Percentiles rank a stretch among this genome's conserved stretches.
phyloP scores from a whole-genome alignment of 1,140 invertebrate species.

The Aphelenchoides fujianensis region DNA sequence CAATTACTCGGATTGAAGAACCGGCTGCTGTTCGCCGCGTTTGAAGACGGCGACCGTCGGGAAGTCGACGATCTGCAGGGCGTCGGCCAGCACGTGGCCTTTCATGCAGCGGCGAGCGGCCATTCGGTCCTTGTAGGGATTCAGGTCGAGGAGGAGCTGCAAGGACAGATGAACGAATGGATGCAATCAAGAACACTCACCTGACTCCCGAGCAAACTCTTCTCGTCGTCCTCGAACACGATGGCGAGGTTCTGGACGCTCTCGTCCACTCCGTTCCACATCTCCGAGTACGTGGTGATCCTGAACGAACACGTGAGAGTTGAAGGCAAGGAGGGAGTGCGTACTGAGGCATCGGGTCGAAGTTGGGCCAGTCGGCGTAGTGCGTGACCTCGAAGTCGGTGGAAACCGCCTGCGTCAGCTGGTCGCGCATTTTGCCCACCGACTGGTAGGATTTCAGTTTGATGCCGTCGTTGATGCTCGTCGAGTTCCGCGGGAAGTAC shows the following conservation, averaged over 20 bases:
- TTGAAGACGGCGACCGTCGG: constrained; percentile 58
- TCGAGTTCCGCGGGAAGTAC: constrained; percentile 60
- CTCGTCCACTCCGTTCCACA: constrained; percentile 50
- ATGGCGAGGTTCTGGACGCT: constrained; percentile 49
- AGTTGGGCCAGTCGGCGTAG: constrained; percentile 58
- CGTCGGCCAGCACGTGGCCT: constrained; percentile 46
- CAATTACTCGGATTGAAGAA: constrained; percentile 53
- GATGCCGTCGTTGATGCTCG: constrained; percentile 34
- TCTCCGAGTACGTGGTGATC: constrained; percentile 51
- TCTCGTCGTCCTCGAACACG: constrained; percentile 50
- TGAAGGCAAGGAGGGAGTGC: neutral
- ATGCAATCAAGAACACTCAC: neutral
- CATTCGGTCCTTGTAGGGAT: constrained; percentile 42
- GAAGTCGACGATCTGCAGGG: constrained; percentile 53
- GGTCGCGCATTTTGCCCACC: constrained; percentile 58
- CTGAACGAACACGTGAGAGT: constrained; percentile 39
- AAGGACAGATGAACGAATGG: constrained; percentile 21
- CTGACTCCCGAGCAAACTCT: constrained; percentile 38
- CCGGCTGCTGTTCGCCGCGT: constrained; percentile 52
- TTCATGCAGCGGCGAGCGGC: constrained; percentile 46
- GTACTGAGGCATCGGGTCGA: constrained; percentile 44
- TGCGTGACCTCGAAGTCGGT: constrained; percentile 53
- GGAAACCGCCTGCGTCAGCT: constrained; percentile 52
- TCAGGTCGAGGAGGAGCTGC: constrained; percentile 52
- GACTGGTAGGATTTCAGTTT: constrained; percentile 53